Evolutionary conservation across 2,888 invertebrate genomes (phyloP).

Genomic region (Mayetiola destructor): DNA sequence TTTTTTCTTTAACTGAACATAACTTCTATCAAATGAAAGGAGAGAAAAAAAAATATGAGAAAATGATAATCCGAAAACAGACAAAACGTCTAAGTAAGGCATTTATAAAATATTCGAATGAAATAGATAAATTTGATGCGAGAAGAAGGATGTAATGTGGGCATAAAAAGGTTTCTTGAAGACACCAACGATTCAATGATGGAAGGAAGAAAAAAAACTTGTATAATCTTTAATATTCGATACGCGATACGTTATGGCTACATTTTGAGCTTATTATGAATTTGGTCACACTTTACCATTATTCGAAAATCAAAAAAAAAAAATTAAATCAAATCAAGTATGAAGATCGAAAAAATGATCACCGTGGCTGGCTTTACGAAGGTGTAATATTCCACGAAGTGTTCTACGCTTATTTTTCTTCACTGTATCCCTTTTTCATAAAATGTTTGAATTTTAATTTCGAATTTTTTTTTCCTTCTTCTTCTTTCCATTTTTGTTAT

Average conservation of each 20-base stretch:
- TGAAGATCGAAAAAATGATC: too few relatives aligned
- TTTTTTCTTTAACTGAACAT: too few relatives aligned
- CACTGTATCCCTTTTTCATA: background rate
- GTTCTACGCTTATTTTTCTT: background rate
- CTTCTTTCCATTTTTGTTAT: background rate
- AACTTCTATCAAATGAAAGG: too few relatives aligned
- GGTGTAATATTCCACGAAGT: constrained; percentile 7
- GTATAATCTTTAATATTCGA: constrained; percentile 6
- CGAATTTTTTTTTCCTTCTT: background rate
- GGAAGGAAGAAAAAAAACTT: background rate
- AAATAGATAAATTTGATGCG: too few relatives aligned
- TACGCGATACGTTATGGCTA: background rate
- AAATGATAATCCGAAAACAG: too few relatives aligned
- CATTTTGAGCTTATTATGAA: constrained; percentile 6
- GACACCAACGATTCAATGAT: background rate
- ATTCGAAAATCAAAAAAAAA: too few relatives aligned
- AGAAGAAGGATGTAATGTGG: too few relatives aligned
- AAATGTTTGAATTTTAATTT: background rate
- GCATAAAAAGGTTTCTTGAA: too few relatives aligned
- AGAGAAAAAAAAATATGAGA: too few relatives aligned
- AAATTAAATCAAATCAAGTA: background rate
- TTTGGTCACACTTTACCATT: constrained; percentile 12
- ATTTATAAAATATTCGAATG: too few relatives aligned
- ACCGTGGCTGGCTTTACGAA: too few relatives aligned
- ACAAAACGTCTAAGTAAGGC: too few relatives aligned